phyloP scores from a whole-genome alignment of 1,140 invertebrate species.

The Drosophila prosaltans region DNA sequence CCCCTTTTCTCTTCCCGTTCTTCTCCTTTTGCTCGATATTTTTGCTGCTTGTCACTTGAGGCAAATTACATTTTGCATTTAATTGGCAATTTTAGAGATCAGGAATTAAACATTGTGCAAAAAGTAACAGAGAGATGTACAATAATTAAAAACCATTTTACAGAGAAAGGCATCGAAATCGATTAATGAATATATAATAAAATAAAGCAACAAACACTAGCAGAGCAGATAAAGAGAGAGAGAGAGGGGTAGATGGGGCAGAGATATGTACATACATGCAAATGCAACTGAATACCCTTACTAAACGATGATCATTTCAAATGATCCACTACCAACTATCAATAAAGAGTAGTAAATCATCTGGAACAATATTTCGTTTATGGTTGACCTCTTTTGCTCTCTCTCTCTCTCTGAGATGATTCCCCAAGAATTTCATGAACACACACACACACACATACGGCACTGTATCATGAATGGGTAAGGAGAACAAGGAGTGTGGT shows the following conservation, averaged over 20 bases:
- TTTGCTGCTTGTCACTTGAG: constrained; percentile 42
- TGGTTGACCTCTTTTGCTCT: background rate
- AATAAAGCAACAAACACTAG: background rate
- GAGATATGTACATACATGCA: too few relatives aligned
- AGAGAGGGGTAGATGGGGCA: too few relatives aligned
- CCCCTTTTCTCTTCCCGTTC: background rate
- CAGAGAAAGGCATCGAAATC: background rate
- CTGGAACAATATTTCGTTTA: background rate
- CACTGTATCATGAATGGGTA: too few relatives aligned
- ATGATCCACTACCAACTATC: background rate
- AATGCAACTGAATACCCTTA: too few relatives aligned
- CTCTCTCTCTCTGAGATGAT: background rate
- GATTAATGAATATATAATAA: background rate
- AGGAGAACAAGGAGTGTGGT: background rate
- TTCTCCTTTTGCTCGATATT: constrained; percentile 15
- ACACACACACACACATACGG: background rate
- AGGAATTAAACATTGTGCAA: background rate
- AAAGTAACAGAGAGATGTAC: background rate
- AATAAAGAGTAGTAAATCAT: background rate
- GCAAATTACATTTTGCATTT: constrained; percentile 57
- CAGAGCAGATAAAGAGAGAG: too few relatives aligned
- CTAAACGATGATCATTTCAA: too few relatives aligned
- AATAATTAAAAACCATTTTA: background rate
- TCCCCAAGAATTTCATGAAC: background rate
- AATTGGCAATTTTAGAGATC: constrained; percentile 56